A percentile compares a stretch with the other conserved stretches of the same genome.
Evolutionary conservation across 2,113 vertebrate species (phyloP).

Genomic region (Indicator indicator): DNA sequence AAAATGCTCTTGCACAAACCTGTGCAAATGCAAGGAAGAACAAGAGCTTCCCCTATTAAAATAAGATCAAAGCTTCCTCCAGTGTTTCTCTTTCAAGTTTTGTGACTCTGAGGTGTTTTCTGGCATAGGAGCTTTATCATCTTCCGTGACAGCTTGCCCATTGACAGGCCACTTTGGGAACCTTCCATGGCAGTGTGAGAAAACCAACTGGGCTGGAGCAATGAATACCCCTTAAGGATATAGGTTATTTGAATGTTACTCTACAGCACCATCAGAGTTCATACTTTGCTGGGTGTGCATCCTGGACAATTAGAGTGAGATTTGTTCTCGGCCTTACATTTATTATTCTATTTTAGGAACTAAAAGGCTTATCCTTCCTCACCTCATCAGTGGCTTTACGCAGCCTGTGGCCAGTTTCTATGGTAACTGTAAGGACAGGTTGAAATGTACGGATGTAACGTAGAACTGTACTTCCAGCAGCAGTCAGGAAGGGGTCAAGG

Average conservation of each 20-base stretch:
- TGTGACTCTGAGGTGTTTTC: neutral
- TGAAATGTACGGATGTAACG: neutral
- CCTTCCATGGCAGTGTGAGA: neutral
- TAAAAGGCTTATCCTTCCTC: neutral
- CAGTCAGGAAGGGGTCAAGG: neutral
- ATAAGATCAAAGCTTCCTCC: neutral
- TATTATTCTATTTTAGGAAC: slow-evolving; percentile 21
- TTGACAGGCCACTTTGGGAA: neutral
- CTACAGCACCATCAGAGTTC: neutral
- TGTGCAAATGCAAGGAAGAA: neutral
- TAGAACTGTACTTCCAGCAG: neutral
- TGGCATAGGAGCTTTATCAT: neutral
- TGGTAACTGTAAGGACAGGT: slow-evolving; percentile 33
- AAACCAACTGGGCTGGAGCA: neutral
- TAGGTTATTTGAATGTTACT: neutral
- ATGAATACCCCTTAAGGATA: neutral
- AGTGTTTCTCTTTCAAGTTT: neutral
- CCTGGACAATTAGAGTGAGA: neutral
- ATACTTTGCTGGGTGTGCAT: neutral
- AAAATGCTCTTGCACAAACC: neutral
- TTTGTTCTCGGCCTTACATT: neutral
- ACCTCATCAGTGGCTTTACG: neutral
- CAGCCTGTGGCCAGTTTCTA: neutral
- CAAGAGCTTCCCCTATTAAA: neutral
- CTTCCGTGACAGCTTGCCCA: neutral